Conservation (phyloP, 2,797 vertebrate species). For the Ptychobarbus kaznakovi region DNA sequence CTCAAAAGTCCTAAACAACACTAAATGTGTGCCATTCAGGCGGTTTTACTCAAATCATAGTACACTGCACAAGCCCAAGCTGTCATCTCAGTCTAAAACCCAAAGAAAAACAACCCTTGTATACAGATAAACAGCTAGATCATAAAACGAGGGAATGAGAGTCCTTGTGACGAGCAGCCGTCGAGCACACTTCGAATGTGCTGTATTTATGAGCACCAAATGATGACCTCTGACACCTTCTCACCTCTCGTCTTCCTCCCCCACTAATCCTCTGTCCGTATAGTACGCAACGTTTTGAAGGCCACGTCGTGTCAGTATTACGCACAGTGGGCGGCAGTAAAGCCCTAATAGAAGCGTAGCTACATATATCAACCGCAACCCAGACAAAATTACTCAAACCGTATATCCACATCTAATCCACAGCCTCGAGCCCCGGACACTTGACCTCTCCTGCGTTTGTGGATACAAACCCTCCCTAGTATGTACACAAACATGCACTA, state of each 20-base stretch:
- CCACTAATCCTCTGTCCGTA: neutral
- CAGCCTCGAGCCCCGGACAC: neutral
- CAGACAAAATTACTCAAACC: slow-evolving; percentile 86
- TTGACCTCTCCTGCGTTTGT: neutral
- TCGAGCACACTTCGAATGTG: neutral
- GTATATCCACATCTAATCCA: slow-evolving; percentile 69
- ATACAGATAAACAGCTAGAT: slow-evolving; percentile 14
- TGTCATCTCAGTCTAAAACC: neutral
- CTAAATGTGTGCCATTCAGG: neutral
- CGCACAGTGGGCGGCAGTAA: slow-evolving; percentile 64
- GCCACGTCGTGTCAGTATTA: slow-evolving; percentile 83
- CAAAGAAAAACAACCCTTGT: slow-evolving; percentile 3
- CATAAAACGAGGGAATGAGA: slow-evolving; percentile 32
- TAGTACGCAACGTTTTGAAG: slow-evolving; percentile 80
- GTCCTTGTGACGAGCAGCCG: slow-evolving; percentile 14
- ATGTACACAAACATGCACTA: neutral
- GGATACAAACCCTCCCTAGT: neutral
- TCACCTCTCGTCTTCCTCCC: slow-evolving; percentile 57
- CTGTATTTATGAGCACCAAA: slow-evolving; percentile 79
- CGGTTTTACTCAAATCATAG: neutral
- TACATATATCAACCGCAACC: slow-evolving; percentile 79
- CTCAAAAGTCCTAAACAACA: neutral
- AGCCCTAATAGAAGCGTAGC: slow-evolving; percentile 66
- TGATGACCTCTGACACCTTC: slow-evolving; percentile 75
- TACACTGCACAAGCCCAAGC: neutral